Base-by-base conservation (phyloP, 2,888 invertebrate genomes). In the Gandaritis pyraliata region DNA sequence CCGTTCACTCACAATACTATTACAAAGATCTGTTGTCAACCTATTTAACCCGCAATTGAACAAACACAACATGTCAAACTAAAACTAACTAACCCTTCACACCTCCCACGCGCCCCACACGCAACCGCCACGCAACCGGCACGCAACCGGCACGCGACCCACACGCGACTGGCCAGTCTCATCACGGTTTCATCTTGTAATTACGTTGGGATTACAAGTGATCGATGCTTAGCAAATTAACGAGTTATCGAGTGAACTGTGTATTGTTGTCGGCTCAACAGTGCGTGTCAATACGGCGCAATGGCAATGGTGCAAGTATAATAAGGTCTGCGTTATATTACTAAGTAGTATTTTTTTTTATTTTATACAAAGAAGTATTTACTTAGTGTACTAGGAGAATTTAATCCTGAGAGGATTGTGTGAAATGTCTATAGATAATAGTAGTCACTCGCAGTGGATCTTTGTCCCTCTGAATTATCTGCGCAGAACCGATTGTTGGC, bases 211-310 rank as follows among this genome's bases (percentile, higher is more conserved):
- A 56, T 61, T 58, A 56, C 23, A 30, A 45, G 60, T 62, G 58
- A 57, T 64, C 60, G 60, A 60, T 61, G 60, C 54, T 49, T 43
- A 38, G 58, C 61, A 67, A 67, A 67, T 67, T 64, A 67, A 60
- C 67, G 30, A 46, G 30, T 18, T 29, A 58, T 56, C 46, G 41
- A 41, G 43, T 46, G 33, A 50, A 41, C 39, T 30, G 38, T 58
- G 45, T 33, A 36, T 29, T 56, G 46, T 38, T 58, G 50, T 53
- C 48, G 48, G 47, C 36, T 33, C 8, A 8, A 11, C 36, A 54
- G 18, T 49, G 56, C 29, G 6, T 41, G 7, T 41, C n/a, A 38
- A 18, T 36, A 13, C 11, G 29, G 38, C 7, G 23, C 6, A n/a
- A n/a, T n/a, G n/a, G 6, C 29, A 29, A 29, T 29, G 29, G 4